Evolutionary conservation across 2,888 invertebrate genomes (phyloP).

Genomic region (Nezara viridula): DNA sequence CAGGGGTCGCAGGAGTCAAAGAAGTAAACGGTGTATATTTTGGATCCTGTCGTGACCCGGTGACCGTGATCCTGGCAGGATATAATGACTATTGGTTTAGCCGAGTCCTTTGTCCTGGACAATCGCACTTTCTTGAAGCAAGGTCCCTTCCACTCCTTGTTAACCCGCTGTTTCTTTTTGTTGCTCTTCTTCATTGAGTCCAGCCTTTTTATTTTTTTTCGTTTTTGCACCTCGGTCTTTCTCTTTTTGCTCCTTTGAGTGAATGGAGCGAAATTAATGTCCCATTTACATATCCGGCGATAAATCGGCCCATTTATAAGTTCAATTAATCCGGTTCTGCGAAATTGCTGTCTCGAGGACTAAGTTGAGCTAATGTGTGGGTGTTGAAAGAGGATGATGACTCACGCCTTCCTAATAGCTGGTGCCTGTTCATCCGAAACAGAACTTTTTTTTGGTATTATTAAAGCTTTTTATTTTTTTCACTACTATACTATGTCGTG

Average conservation of each 20-base stretch:
- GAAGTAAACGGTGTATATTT: neutral
- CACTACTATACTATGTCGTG: neutral
- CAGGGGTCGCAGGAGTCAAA: neutral
- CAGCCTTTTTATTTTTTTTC: neutral
- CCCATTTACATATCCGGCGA: conserved; percentile 35
- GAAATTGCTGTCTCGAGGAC: neutral
- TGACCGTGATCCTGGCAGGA: conserved; percentile 10
- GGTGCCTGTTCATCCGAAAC: neutral
- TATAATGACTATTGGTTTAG: conserved; percentile 13
- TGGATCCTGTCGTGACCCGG: neutral
- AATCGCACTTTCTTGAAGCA: neutral
- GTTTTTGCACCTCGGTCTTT: neutral
- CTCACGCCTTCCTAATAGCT: conserved; percentile 20
- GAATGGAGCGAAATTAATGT: conserved; percentile 24
- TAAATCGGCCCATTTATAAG: neutral
- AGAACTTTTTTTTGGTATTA: neutral
- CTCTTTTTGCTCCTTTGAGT: neutral
- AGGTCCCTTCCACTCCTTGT: neutral
- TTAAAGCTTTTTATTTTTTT: neutral
- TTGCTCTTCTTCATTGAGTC: neutral
- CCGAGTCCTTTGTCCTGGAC: neutral
- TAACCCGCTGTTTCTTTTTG: neutral
- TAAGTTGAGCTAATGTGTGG: neutral
- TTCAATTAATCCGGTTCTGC: conserved; percentile 23
- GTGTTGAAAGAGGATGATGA: conserved; percentile 12